phyloP scores from a whole-genome alignment of 92 coral and sea anemone genomes.

The Isaurus tuberculatus region DNA sequence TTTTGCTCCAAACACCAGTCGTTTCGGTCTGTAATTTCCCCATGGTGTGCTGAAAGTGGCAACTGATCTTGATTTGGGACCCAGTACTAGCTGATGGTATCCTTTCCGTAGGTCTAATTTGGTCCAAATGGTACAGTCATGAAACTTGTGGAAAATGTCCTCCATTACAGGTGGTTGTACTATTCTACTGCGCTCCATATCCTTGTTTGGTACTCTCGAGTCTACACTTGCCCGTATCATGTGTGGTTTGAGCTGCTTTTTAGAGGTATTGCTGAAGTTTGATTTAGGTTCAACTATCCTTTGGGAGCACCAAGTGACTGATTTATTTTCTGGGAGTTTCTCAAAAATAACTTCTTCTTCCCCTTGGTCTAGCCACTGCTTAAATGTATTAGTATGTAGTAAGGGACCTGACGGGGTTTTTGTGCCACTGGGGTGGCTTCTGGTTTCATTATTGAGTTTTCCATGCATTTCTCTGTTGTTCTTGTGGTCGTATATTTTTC shows the following conservation, averaged over 20 bases:
- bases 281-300: slow-evolving; percentile 53
- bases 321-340: too few relatives aligned
- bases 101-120: slow-evolving; percentile 56
- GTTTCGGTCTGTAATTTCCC: slow-evolving; percentile 37
- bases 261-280: slow-evolving; percentile 31
- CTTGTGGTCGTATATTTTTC: too few relatives aligned
- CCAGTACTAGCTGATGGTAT: slow-evolving; percentile 56
- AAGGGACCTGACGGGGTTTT: too few relatives aligned
- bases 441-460: too few relatives aligned
- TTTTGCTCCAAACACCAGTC: slow-evolving; percentile 64
- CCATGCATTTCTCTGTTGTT: too few relatives aligned
- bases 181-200: slow-evolving; percentile 57
- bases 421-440: too few relatives aligned
- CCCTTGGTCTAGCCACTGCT: too few relatives aligned
- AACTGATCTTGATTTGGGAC: slow-evolving; percentile 52
- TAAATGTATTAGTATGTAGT: too few relatives aligned
- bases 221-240: slow-evolving; percentile 48
- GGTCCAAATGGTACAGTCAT: slow-evolving; percentile 52
- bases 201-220: slow-evolving; percentile 50
- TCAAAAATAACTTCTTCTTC: too few relatives aligned
- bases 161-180: slow-evolving; percentile 46
- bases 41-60: slow-evolving; percentile 69
- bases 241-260: slow-evolving; percentile 5
- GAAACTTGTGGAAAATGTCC: slow-evolving; percentile 44
- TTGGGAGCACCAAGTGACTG: too few relatives aligned